Evolutionary conservation across 2,797 vertebrate species (phyloP).

Genomic region (Mormyrops attenuatus): DNA sequence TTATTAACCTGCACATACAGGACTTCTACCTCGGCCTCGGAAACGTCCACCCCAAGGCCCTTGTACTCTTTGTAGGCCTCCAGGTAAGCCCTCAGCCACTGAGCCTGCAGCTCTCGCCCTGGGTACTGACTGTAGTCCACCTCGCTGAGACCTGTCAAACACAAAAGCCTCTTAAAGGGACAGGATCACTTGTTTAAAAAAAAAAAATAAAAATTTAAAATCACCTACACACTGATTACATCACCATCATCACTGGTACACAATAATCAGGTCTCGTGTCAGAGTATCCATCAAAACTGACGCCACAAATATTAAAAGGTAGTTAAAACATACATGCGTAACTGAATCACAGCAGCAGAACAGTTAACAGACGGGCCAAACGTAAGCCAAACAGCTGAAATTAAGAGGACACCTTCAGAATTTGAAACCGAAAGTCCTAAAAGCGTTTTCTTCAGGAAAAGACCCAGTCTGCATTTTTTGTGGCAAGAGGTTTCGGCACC

Average conservation of each 20-base stretch:
- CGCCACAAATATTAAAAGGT: neutral
- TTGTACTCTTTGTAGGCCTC: conserved; percentile 90
- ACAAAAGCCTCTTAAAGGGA: conserved; percentile 15
- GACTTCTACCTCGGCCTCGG: conserved; percentile 79
- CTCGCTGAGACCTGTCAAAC: conserved; percentile 78
- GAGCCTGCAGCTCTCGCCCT: conserved; percentile 69
- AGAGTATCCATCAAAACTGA: neutral
- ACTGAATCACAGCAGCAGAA: neutral
- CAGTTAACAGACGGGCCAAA: neutral
- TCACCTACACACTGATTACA: neutral
- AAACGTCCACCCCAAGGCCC: conserved; percentile 71
- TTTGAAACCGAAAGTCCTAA: neutral
- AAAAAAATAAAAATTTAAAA: neutral
- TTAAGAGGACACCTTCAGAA: neutral
- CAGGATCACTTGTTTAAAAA: neutral
- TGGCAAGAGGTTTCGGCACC: neutral
- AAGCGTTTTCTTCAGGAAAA: neutral
- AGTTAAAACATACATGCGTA: neutral
- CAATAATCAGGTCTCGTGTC: neutral
- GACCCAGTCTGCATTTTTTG: neutral
- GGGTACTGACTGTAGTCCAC: conserved; percentile 94
- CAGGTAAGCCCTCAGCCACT: conserved; percentile 87
- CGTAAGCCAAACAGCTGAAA: neutral
- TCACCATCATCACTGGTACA: neutral
- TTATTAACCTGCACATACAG: conserved; percentile 93